Conservation (phyloP, 2,888 invertebrate genomes). For the Epistrophella euchroma region DNA sequence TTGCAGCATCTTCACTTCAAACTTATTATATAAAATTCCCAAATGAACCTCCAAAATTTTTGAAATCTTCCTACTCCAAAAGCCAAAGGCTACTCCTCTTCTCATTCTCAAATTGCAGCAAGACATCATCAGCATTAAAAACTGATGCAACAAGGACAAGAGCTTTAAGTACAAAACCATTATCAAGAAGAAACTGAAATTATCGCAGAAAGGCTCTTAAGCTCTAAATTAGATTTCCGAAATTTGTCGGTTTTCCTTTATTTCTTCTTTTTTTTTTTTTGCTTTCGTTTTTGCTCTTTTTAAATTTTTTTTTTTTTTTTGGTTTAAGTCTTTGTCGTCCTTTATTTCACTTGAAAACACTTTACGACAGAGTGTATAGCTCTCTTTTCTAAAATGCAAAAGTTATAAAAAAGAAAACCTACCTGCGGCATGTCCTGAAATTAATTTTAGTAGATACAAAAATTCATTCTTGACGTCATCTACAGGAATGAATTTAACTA, state of each 20-base stretch:
- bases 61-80: neutral
- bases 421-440: conserved; percentile 71
- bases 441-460: conserved; percentile 57
- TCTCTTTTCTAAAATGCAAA: conserved; percentile 9
- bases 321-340: conserved; percentile 41
- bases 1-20: neutral
- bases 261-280: no score
- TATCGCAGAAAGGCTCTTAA: conserved; percentile 76
- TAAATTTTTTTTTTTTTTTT: conserved; percentile 17
- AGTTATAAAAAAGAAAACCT: conserved; percentile 4
- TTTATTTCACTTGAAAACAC: conserved; percentile 53
- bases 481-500: conserved; percentile 38
- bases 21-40: conserved; percentile 3
- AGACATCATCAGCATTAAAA: conserved; percentile 14
- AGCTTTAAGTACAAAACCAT: conserved; percentile 67
- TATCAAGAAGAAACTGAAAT: conserved; percentile 74
- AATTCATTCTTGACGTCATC: conserved; percentile 55
- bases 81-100: neutral
- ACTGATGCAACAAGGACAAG: conserved; percentile 41
- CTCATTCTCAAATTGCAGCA: neutral
- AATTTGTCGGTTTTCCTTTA: conserved; percentile 59
- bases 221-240: conserved; percentile 77
- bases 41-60: conserved; percentile 33
- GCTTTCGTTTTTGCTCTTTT: no score
- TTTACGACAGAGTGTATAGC: conserved; percentile 52